Evolutionary conservation across 2,888 invertebrate genomes (phyloP).

Genomic region (Pseudeuparius sepicola): DNA sequence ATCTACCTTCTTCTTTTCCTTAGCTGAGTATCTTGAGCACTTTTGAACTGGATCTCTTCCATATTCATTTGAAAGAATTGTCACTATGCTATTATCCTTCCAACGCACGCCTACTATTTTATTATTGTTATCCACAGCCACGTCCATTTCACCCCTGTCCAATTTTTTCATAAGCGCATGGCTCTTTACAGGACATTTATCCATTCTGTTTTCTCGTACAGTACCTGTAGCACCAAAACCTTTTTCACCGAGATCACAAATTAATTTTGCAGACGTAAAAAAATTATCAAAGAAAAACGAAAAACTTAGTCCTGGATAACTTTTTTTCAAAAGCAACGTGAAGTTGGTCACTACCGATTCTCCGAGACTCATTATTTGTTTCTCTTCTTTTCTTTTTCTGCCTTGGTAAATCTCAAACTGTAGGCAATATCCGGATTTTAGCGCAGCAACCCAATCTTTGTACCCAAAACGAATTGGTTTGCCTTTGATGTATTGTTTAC

Average conservation of each 20-base stretch:
- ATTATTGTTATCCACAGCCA: too few relatives aligned
- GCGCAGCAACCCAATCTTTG: conserved; percentile 12
- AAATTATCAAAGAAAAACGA: too few relatives aligned
- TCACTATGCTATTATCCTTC: conserved; percentile 1
- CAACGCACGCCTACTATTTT: too few relatives aligned
- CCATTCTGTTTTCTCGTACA: conserved; percentile 2
- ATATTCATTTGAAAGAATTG: conserved; percentile 1
- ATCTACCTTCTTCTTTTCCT: conserved; percentile 4
- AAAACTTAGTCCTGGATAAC: background rate
- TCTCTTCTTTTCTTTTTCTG: background rate
- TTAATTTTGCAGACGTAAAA: conserved; percentile 7
- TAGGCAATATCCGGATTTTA: conserved; percentile 10
- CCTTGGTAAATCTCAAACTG: conserved; percentile 13
- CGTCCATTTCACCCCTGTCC: too few relatives aligned
- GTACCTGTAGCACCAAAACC: conserved; percentile 9
- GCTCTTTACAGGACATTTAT: too few relatives aligned
- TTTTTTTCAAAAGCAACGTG: background rate
- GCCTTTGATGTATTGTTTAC: conserved; percentile 2
- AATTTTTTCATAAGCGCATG: too few relatives aligned
- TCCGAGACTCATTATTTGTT: conserved; percentile 5
- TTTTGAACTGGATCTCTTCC: conserved; percentile 4
- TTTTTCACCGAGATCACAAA: conserved; percentile 2
- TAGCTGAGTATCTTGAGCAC: conserved; percentile 2
- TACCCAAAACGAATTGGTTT: conserved; percentile 12
- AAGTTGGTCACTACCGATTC: conserved; percentile 1